These are phyloP conservation scores for Tridacna crocea DNA, from an alignment of 2,888 invertebrate species.

Conservation along the genomic window DNA sequence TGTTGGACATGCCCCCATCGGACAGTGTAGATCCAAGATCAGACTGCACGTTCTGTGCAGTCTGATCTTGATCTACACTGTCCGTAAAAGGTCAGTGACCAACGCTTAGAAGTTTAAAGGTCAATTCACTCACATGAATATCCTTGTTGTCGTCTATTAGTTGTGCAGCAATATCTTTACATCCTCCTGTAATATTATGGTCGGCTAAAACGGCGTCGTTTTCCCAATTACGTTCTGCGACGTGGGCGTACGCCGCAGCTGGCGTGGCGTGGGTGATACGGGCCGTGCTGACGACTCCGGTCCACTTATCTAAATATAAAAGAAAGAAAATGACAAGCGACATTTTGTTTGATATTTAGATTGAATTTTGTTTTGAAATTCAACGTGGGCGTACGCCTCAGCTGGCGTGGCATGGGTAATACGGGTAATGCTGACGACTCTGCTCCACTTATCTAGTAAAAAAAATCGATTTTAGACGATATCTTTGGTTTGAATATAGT, in stretches of 20 bases:
- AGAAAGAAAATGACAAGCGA: too few relatives aligned
- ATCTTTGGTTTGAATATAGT: background rate
- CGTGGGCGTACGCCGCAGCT: slow-evolving; percentile 77
- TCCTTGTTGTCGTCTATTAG: slow-evolving; percentile 68
- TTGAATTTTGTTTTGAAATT: too few relatives aligned
- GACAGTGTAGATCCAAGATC: too few relatives aligned
- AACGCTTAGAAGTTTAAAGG: too few relatives aligned
- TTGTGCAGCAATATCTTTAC: slow-evolving; percentile 75
- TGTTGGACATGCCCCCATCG: too few relatives aligned
- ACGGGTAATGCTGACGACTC: slow-evolving; percentile 79
- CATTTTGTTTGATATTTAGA: too few relatives aligned
- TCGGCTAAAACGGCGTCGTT: slow-evolving; percentile 52
- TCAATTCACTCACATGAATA: slow-evolving; percentile 52
- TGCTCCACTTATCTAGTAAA: slow-evolving; percentile 73
- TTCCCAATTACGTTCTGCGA: slow-evolving; percentile 76
- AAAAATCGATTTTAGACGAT: background rate
- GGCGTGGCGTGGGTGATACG: slow-evolving; percentile 82
- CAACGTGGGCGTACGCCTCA: slow-evolving; percentile 74
- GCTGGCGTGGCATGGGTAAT: slow-evolving; percentile 82
- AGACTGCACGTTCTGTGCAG: too few relatives aligned
- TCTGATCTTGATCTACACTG: too few relatives aligned
- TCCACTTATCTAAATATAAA: slow-evolving; percentile 71
- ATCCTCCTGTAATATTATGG: slow-evolving; percentile 38
- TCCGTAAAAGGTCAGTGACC: too few relatives aligned
- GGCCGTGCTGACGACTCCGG: slow-evolving; percentile 79